Evolutionary conservation across 2,113 vertebrate species (phyloP), one percentile per base, ranked within the genome.

Genomic region (Hystrix brachyura): DNA sequence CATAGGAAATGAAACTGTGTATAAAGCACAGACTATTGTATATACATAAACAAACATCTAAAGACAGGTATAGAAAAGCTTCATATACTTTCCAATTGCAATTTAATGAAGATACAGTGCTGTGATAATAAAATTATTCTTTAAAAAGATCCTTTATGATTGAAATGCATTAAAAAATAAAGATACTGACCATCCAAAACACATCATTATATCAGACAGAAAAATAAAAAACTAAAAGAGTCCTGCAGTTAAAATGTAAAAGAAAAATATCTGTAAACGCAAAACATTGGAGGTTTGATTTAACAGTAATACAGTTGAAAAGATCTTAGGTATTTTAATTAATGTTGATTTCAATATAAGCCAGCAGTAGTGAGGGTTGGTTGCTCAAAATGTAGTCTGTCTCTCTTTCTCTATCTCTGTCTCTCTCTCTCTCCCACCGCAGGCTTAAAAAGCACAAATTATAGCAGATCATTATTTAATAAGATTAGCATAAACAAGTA

Each of bases 101-200:
- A 92, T 76, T 79, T 83, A 76, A 74, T 80, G 3, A 90, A 55
- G 8, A 38, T 21, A 59, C 15, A 59, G 5, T 87, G 48, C 7
- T 92, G 80, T 88, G 13, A 64, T 80, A 91, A 86, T 6, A 93
- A 87, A 92, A 82, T 4, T 23, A n/a, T 3, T 38, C 43, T 85
- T 93, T 76, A 8, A 1, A n/a, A 55, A 78, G 69, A 65, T 74
- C 11, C 15, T 5, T 96, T 14, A 80, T 90, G 25, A 72, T 65
- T 83, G 27, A 98, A 96, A 85, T 92, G 32, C 18, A 76, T 32
- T 78, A 60, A 89, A 67, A 57, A 59, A 23, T 71, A 91, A 71
- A 81, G 2, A 79, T 32, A 71, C 1, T 14, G 5, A 74, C 19
- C 32, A 85, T 59, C 3, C 43, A 80, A 43, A 60, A 95, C 29